Conservation (phyloP, 2,113 vertebrate genomes). For the Pterophyllum scalare region DNA sequence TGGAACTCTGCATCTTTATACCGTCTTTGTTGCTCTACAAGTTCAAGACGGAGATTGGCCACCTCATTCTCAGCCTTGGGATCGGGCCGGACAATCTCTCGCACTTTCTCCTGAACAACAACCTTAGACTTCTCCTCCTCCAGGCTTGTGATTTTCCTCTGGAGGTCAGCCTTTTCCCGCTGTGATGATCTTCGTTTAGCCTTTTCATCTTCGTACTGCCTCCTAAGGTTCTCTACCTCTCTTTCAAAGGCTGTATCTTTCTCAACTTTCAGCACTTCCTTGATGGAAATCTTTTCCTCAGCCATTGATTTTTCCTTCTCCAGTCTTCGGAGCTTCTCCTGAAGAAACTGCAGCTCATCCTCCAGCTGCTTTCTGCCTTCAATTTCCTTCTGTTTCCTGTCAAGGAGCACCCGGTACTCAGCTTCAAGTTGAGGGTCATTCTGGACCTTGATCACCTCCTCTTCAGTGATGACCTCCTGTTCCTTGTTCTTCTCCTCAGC, state of each 20-base stretch:
- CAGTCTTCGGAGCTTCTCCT: slow-evolving; percentile 89
- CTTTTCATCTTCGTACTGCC: slow-evolving; percentile 90
- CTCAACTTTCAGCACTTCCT: slow-evolving; percentile 95
- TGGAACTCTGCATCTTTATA: slow-evolving; percentile 87
- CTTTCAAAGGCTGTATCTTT: slow-evolving; percentile 88
- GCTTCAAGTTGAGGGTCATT: slow-evolving; percentile 92
- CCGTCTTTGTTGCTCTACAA: slow-evolving; percentile 92
- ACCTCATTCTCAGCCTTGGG: slow-evolving; percentile 94
- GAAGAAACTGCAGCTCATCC: slow-evolving; percentile 90
- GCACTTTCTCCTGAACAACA: slow-evolving; percentile 92
- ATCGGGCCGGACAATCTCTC: slow-evolving; percentile 94
- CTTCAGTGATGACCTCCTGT: slow-evolving; percentile 90
- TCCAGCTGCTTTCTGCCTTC: slow-evolving; percentile 86
- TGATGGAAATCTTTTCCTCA: slow-evolving; percentile 93
- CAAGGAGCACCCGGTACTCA: slow-evolving; percentile 87
- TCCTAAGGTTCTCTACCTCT: slow-evolving; percentile 88
- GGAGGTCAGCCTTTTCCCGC: slow-evolving; percentile 88
- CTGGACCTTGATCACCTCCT: slow-evolving; percentile 92
- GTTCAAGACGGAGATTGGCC: slow-evolving; percentile 92
- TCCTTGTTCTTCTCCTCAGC: slow-evolving; percentile 87
- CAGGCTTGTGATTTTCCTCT: slow-evolving; percentile 87
- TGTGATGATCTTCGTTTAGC: slow-evolving; percentile 83
- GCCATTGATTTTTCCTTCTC: slow-evolving; percentile 94
- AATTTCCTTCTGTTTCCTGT: slow-evolving; percentile 83
- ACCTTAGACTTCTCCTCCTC: slow-evolving; percentile 93